These are phyloP conservation scores for Diachrysia chrysitis DNA, from an alignment of 2,888 invertebrate genomes.

Conservation along the genomic window DNA sequence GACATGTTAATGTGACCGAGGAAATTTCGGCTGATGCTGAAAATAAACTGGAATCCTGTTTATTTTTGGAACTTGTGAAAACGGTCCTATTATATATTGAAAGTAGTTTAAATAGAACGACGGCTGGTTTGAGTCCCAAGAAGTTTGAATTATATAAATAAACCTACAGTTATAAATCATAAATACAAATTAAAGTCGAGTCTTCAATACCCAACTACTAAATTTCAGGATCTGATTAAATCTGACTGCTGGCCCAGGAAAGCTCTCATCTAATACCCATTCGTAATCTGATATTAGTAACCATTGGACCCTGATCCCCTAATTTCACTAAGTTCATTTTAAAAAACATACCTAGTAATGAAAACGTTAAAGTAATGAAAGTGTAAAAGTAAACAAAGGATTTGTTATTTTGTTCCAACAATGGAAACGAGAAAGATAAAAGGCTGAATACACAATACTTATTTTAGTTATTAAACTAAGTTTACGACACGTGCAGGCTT, in stretches of 20 bases:
- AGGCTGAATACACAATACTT: conserved; percentile 38
- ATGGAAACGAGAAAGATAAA: conserved; percentile 38
- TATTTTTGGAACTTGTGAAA: conserved; percentile 12
- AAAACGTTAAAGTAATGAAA: conserved; percentile 53
- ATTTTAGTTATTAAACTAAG: conserved; percentile 31
- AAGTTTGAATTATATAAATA: too few relatives aligned
- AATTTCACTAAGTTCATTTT: conserved; percentile 45
- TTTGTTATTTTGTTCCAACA: conserved; percentile 53
- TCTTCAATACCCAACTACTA: too few relatives aligned
- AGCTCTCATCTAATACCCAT: too few relatives aligned
- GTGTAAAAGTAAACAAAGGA: conserved; percentile 51
- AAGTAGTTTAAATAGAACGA: not conserved
- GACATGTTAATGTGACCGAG: conserved; percentile 39
- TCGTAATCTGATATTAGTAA: not conserved
- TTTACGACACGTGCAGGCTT: conserved; percentile 23
- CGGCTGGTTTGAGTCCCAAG: too few relatives aligned
- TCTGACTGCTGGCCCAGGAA: too few relatives aligned
- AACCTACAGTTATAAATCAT: too few relatives aligned
- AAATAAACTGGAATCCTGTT: conserved; percentile 23
- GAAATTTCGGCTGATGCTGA: conserved; percentile 21
- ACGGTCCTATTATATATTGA: not conserved
- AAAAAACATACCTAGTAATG: conserved; percentile 44
- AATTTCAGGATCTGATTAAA: too few relatives aligned
- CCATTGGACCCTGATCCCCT: conserved; percentile 3
- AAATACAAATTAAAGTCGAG: too few relatives aligned